A percentile compares a stretch with the other conserved stretches of the same genome.
Evolutionary conservation across 1,140 invertebrate species (phyloP).

Genomic region (Ceratina japonica): DNA sequence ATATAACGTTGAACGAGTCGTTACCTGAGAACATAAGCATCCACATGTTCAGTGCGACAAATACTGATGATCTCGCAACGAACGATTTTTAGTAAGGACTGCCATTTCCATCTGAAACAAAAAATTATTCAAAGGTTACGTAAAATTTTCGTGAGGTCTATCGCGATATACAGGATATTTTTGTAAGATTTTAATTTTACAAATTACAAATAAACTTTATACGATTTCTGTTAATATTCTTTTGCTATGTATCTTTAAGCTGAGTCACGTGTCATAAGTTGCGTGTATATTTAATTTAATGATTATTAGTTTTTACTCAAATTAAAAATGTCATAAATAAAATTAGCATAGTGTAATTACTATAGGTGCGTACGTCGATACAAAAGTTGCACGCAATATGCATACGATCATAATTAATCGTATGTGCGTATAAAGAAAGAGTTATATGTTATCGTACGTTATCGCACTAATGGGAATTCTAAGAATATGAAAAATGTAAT

Average conservation of each 20-base stretch:
- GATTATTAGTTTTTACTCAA: no score
- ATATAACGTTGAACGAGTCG: no score
- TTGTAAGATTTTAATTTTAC: background rate
- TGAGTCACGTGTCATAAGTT: no score
- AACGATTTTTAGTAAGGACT: conserved; percentile 93
- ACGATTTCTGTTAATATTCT: no score
- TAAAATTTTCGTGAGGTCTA: background rate
- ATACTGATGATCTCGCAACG: conserved; percentile 98
- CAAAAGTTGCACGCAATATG: background rate
- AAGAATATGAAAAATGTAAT: background rate
- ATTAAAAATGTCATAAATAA: no score
- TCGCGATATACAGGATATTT: no score
- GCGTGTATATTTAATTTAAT: no score
- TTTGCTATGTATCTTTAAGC: no score
- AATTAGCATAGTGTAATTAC: no score
- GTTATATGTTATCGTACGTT: background rate
- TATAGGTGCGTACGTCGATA: no score
- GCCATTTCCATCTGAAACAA: conserved; percentile 89
- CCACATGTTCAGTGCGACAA: conserved; percentile 92
- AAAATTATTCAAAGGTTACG: background rate
- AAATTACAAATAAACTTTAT: background rate
- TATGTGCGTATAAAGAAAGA: background rate
- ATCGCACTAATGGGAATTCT: background rate
- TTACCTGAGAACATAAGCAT: conserved; percentile 98
- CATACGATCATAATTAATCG: background rate